Evolutionary conservation across 2,113 vertebrate genomes (phyloP), one percentile per base, ranked within the genome.

Genomic region (Rhinolophus sinicus): DNA sequence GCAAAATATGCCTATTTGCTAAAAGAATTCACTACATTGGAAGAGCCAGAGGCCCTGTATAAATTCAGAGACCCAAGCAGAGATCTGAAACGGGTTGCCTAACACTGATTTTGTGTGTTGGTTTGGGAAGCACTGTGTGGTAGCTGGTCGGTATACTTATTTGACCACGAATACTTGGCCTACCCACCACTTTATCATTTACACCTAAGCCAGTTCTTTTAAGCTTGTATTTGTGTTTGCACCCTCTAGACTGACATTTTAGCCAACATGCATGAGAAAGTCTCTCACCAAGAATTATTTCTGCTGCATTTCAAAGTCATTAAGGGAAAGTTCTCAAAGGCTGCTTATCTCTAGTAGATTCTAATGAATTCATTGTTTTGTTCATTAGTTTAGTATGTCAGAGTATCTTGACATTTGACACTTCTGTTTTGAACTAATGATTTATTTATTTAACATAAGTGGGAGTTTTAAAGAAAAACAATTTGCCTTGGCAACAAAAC

Each of bases 371-470:
- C 90, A 90, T 81, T 95, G 86, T 96, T 96, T 92, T 78, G 19
- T 84, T 97, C 86, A 94, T 93, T 95, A 96, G 83, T 19, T 58
- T 87, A 83, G 44, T 69, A 75, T 96, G 86, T 87, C 95, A 97
- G 87, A 80, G 62, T 94, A 93, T 97, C 96, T 93, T 95, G 96
- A 97, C 95, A 97, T 97, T 96, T 97, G 97, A 89, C 96, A 97
- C 94, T 97, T 94, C 96, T 97, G 91, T 97, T 97, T 96, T 92
- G 92, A 96, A 93, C 89, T 97, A 97, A 97, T 91, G 96, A 75
- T 97, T 97, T 97, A 96, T 97, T 98, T 98, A 97, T 97, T 97
- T 97, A 97, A 97, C 97, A 97, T 94, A 97, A 97, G 93, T 94
- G 82, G 70, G 38, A 82, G 56, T 70, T 96, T 96, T 82, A 92